Conservation (phyloP, 2,113 vertebrate species). For the Dromiciops gliroides region DNA sequence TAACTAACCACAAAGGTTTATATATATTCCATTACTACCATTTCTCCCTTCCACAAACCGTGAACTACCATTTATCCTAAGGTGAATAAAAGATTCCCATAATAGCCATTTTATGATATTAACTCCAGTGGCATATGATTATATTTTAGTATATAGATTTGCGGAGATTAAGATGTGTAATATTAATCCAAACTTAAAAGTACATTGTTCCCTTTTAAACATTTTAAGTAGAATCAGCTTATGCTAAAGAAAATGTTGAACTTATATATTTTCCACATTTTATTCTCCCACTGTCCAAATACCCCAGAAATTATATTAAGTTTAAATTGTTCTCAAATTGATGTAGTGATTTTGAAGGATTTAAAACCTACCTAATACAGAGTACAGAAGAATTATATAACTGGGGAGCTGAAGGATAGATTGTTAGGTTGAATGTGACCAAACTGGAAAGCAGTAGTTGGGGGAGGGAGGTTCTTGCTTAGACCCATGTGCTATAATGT, state of each 20-base stretch:
- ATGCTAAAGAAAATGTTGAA: not conserved
- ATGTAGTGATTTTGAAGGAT: not conserved
- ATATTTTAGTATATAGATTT: not conserved
- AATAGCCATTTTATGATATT: conserved; percentile 17
- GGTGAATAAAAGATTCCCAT: not conserved
- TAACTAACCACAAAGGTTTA: conserved; percentile 43
- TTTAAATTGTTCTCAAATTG: not conserved
- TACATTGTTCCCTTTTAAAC: not conserved
- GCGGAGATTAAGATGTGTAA: not conserved
- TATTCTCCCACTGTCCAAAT: not conserved
- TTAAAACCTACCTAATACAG: not conserved
- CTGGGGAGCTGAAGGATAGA: not conserved
- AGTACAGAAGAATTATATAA: not conserved
- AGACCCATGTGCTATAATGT: too few species aligned
- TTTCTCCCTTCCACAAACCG: conserved; percentile 20
- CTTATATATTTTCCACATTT: not conserved
- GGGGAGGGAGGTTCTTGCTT: too few species aligned
- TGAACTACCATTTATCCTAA: conserved; percentile 26
- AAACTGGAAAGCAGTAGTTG: not conserved
- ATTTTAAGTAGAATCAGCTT: conserved; percentile 10
- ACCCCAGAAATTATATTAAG: not conserved
- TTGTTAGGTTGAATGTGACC: not conserved
- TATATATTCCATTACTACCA: conserved; percentile 48
- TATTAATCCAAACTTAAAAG: not conserved
- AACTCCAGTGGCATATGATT: not conserved